Percentiles rank a stretch among this genome's conserved stretches.
Evolutionary conservation across 1,140 invertebrate species (phyloP).

Genomic region (Diachasmimorpha longicaudata): DNA sequence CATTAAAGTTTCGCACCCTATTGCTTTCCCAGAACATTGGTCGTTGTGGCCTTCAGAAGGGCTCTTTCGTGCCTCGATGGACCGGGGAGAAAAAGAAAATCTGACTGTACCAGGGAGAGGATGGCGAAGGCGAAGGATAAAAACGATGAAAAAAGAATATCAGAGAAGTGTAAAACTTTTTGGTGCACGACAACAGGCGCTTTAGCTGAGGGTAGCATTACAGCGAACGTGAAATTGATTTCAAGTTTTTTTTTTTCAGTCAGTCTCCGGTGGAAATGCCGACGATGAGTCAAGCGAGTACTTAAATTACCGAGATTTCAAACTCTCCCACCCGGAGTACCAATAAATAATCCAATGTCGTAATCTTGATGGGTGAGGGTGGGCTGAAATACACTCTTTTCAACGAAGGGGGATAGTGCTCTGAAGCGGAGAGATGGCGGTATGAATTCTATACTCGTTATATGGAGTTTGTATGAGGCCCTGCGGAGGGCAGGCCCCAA

Average conservation of each 20-base stretch:
- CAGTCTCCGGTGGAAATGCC: not conserved
- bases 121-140: not conserved
- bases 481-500: constrained; percentile 6
- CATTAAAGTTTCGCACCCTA: constrained; percentile 24
- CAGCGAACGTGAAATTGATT: not conserved
- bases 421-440: not conserved
- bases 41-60: constrained; percentile 3
- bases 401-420: not conserved
- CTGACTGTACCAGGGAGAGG: not conserved
- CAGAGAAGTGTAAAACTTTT: not conserved
- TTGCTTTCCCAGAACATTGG: constrained; percentile 18
- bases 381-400: not conserved
- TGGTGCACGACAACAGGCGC: not conserved
- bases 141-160: not conserved
- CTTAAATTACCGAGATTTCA: not conserved
- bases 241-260: not conserved
- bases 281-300: not conserved
- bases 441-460: not conserved
- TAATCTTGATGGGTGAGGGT: constrained; percentile 39
- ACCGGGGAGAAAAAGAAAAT: not conserved
- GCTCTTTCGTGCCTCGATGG: not conserved
- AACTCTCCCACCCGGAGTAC: not conserved
- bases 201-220: not conserved
- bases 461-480: constrained; percentile 7
- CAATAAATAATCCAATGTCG: constrained; percentile 50